Percentiles rank a stretch among this genome's conserved stretches.
Conservation (phyloP, 2,113 vertebrate genomes). For the Pseudonaja textilis region DNA sequence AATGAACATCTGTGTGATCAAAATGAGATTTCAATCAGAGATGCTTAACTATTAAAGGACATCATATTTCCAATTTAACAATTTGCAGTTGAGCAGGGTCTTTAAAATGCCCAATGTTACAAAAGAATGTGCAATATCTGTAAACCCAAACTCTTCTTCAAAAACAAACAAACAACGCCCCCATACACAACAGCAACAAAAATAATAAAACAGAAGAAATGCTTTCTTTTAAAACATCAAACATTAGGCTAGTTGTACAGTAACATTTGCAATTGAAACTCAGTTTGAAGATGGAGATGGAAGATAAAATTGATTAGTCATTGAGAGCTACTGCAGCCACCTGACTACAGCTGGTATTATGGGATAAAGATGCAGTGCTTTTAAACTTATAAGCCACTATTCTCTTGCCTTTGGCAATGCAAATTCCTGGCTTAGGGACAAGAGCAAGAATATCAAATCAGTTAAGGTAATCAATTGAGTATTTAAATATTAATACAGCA, state of each 20-base stretch:
- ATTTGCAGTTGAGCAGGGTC: background rate
- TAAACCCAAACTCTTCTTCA: background rate
- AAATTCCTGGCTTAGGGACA: background rate
- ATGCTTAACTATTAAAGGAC: background rate
- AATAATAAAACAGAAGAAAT: background rate
- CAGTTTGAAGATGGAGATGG: background rate
- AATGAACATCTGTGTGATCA: too few species aligned
- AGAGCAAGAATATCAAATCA: background rate
- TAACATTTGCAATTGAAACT: background rate
- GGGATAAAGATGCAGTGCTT: background rate
- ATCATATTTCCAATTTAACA: background rate
- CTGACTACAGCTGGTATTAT: background rate
- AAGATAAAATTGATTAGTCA: background rate
- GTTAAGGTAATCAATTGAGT: background rate
- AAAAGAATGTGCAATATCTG: background rate
- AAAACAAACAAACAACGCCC: too few species aligned
- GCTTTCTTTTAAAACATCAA: background rate
- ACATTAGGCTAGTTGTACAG: background rate
- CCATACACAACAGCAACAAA: background rate
- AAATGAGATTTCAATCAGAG: background rate
- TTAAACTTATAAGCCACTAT: background rate
- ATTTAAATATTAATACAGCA: background rate
- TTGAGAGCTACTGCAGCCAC: background rate
- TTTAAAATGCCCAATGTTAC: background rate
- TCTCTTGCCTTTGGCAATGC: background rate